Base-by-base conservation (phyloP, 1,140 invertebrate genomes). In the Apis dorsata region DNA sequence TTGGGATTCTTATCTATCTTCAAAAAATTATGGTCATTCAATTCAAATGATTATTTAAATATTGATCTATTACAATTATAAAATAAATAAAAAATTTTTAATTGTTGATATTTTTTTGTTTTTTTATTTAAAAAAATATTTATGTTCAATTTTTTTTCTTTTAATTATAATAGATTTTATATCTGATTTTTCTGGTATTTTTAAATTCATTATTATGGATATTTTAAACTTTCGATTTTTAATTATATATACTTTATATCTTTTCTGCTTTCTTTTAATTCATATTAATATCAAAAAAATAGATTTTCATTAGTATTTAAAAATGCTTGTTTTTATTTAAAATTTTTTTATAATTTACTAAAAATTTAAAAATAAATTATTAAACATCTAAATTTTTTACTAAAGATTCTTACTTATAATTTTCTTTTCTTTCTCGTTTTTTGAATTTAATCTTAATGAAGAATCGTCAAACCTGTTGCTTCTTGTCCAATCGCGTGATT, bases 391-490 rank as follows among this genome's bases (percentile, higher is more conserved):
- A 72, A 72, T 75, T 34, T 13, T 49, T 57, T 44, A n/a, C 17
- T 28, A 53, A 76, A 76, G 24, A 76, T 53, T 76, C 49, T 34
- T 28, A 24, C 24, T 12, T 51, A n/a, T 65, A 28, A 65, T 65
- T 76, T 62, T 55, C 12, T 65, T 76, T 62, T 55, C 12, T 15
- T 28, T 66, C 71, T 69, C 17, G 2, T 4, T 8, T 34, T n/a
- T 21, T 44, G 65, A 21, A 24, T 13, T 62, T 21, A 10, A n/a
- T 44, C 60, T 51, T 19, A 55, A 51, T 60, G 24, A 34, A 51
- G n/a, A 60, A 13, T 34, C 15, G 62, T 63, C 53, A 81, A 81
- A 81, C 79, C 71, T 81, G 79, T 81, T 81, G 79, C 79, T 75
- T 53, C 71, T 55, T 51, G 71, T 66, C 44, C 62, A 55, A 57